Percentiles rank a stretch among this genome's conserved stretches.
Evolutionary conservation across 2,888 invertebrate genomes (phyloP).

Genomic region (Orchestes rusci): DNA sequence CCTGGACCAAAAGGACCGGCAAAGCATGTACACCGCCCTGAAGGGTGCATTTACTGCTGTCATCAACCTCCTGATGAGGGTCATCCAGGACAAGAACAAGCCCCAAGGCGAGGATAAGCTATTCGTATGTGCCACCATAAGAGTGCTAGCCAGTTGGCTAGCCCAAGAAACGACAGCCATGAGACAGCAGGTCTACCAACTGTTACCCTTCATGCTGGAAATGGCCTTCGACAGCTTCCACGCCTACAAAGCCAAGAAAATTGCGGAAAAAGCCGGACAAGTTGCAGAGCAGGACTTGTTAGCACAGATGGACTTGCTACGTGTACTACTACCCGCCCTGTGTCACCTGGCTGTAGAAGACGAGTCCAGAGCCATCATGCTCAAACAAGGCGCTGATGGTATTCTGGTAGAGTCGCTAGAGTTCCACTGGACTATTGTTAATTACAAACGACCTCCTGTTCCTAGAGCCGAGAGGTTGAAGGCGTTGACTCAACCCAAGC

Average conservation of each 20-base stretch:
- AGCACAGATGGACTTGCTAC: slow-evolving; percentile 59
- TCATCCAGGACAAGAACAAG: slow-evolving; percentile 67
- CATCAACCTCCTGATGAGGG: slow-evolving; percentile 62
- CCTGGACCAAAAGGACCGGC: slow-evolving; percentile 83
- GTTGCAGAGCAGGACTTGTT: slow-evolving; percentile 39
- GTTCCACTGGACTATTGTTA: slow-evolving; percentile 81
- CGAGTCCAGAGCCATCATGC: slow-evolving; percentile 69
- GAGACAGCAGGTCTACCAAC: slow-evolving; percentile 72
- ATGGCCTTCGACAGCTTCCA: slow-evolving; percentile 78
- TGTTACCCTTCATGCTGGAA: slow-evolving; percentile 74
- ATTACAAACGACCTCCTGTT: slow-evolving; percentile 74
- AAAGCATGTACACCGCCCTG: slow-evolving; percentile 80
- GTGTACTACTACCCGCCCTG: slow-evolving; percentile 79
- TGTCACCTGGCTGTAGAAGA: slow-evolving; percentile 92
- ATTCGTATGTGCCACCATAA: slow-evolving; percentile 76
- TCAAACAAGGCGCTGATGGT: slow-evolving; percentile 73
- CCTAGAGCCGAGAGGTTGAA: slow-evolving; percentile 74
- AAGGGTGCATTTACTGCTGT: slow-evolving; percentile 85
- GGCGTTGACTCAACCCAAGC: slow-evolving; percentile 66
- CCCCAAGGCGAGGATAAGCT: slow-evolving; percentile 66
- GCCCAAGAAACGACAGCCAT: slow-evolving; percentile 86
- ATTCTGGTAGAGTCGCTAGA: slow-evolving; percentile 71
- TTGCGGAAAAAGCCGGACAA: slow-evolving; percentile 58
- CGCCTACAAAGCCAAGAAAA: slow-evolving; percentile 58
- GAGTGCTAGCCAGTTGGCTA: slow-evolving; percentile 82